Conservation (phyloP, 1,140 invertebrate genomes). For the Parapsyche elsis region DNA sequence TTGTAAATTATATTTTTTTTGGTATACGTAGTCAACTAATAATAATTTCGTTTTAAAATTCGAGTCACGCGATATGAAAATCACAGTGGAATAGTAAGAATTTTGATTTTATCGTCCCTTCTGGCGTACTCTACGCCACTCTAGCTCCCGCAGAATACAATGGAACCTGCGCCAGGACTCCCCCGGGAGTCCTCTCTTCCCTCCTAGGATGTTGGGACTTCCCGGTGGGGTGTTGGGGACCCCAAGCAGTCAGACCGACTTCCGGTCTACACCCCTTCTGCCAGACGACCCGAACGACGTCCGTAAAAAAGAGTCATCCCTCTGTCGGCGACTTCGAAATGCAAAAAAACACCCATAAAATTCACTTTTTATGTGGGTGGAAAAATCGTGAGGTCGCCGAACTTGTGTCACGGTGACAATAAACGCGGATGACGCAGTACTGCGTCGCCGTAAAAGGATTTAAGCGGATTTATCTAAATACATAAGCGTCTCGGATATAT, state of each 20-base stretch:
- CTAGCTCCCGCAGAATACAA: slow-evolving; percentile 38
- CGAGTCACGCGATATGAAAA: no score
- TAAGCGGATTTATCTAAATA: no score
- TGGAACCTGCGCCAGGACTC: slow-evolving; percentile 22
- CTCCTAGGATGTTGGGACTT: neutral
- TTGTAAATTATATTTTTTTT: no score
- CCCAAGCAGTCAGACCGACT: slow-evolving; percentile 53
- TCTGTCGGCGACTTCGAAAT: slow-evolving; percentile 12
- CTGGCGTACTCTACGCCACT: slow-evolving; percentile 34
- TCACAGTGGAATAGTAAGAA: neutral
- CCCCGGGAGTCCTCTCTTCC: neutral
- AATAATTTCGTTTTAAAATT: no score
- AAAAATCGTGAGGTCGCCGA: no score
- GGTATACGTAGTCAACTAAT: no score
- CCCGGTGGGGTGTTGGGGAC: slow-evolving; percentile 15
- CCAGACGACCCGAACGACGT: slow-evolving; percentile 42
- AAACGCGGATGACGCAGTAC: no score
- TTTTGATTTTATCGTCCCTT: neutral
- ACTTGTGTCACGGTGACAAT: no score
- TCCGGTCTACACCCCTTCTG: slow-evolving; percentile 51
- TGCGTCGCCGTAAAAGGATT: no score
- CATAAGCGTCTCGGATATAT: no score
- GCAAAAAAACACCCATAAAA: slow-evolving; percentile 28
- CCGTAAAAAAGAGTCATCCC: slow-evolving; percentile 36
- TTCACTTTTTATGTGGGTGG: no score